Base-by-base conservation (phyloP, 1,140 invertebrate genomes). In the Solen grandis region DNA sequence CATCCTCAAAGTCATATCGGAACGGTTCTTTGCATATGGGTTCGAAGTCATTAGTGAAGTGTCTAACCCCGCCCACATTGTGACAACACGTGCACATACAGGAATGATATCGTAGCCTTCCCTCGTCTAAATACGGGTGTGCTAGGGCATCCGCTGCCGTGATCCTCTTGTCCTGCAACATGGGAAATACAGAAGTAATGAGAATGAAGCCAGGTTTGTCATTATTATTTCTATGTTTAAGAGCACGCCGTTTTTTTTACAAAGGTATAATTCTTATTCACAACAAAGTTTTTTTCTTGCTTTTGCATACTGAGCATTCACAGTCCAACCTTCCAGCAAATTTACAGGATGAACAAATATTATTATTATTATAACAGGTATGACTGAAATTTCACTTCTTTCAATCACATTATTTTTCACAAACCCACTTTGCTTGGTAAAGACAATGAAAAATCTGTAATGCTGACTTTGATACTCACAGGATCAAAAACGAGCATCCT, bases 41-140 rank as follows among this genome's bases (percentile, higher is more conserved):
- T 93, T 99, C 98, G 88, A 99, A 97, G 91, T 99, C 97, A 36
- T 94, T 94, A 70, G 96, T 97, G 93, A 98, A 99, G 91, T 97
- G 96, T 77, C 98, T 94, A 57, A 50, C 78, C 36, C 90, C 91
- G 22, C 63, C 74, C 94, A 86, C 86, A 75, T 95, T 85, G 95
- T 96, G 76, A 93, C 99, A 99, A 92, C 99, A 99, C 88, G 96
- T 96, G 94, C 99, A 99, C 99, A 99, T 99, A 92, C 99, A 99
- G 54, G 98, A 99, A 93, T 99, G 99, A 93, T 99, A 99, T 87
- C 99, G 95, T 82, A 99, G 94, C 84, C 99, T 94, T 62, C 99
- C 99, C 92, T 99, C 99, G 89, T 99, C 98, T 74, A 99, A 94
- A 93, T 99, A 99, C 16, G 97, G 97, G 94, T 99, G 98, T 76